A percentile compares a stretch with the other conserved stretches of the same genome.
Evolutionary conservation across 1,140 invertebrate species (phyloP).

Genomic region (Dendroctonus valens): DNA sequence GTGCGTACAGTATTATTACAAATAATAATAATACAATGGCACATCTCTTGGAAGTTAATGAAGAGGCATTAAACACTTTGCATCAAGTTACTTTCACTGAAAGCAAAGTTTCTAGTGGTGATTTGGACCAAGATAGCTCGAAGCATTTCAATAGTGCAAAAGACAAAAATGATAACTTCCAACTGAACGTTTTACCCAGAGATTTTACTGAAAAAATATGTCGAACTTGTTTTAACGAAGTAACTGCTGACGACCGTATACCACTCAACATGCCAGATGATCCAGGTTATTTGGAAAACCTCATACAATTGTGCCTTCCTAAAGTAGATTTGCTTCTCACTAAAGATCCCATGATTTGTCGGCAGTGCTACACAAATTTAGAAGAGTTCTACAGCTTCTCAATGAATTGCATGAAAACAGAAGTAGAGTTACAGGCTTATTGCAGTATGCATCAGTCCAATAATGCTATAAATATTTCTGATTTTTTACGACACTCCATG

Average conservation of each 20-base stretch:
- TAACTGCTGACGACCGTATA: neutral
- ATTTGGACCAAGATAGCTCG: neutral
- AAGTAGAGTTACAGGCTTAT: constrained; percentile 13
- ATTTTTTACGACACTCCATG: constrained; percentile 10
- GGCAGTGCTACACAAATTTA: constrained; percentile 13
- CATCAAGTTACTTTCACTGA: no score
- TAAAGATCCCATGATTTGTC: constrained; percentile 22
- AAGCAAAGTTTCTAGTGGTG: no score
- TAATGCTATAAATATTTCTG: neutral
- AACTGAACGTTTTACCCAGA: neutral
- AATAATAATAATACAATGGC: no score
- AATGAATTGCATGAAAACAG: constrained; percentile 4
- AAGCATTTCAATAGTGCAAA: constrained; percentile 1
- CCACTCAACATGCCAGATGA: neutral
- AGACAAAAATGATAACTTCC: constrained; percentile 22
- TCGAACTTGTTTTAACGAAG: constrained; percentile 8
- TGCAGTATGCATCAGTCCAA: neutral
- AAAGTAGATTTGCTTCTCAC: constrained; percentile 15
- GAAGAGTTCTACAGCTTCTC: constrained; percentile 20
- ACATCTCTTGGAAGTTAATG: no score
- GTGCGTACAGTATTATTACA: no score
- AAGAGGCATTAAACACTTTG: no score
- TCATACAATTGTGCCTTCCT: constrained; percentile 20
- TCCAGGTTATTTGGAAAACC: neutral
- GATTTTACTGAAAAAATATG: constrained; percentile 5